Conservation (phyloP, 2,888 invertebrate genomes). For the Gymnoscelis rufifasciata region DNA sequence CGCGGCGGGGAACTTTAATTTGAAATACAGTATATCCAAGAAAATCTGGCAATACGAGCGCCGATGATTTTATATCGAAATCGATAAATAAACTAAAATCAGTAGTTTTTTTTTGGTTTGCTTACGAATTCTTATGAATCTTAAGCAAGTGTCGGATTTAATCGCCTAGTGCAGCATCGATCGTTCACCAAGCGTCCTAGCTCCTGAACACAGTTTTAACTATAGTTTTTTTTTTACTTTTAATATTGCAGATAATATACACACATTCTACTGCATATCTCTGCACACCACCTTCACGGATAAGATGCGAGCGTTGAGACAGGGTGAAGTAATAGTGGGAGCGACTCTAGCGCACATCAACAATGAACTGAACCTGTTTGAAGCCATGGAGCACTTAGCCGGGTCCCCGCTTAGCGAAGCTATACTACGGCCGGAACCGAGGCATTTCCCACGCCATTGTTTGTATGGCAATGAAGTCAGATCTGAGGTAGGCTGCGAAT, state of each 20-base stretch:
- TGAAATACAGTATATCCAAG: too few species aligned
- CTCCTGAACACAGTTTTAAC: too few species aligned
- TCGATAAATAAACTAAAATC: too few species aligned
- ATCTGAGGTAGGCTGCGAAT: constrained; percentile 51
- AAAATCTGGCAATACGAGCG: too few species aligned
- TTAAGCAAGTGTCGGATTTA: too few species aligned
- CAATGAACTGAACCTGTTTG: constrained; percentile 78
- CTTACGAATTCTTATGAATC: too few species aligned
- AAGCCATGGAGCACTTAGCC: constrained; percentile 80
- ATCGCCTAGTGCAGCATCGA: too few species aligned
- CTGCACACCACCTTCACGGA: constrained; percentile 59
- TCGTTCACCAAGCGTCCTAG: too few species aligned
- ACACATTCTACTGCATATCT: constrained; percentile 57
- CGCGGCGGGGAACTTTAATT: too few species aligned
- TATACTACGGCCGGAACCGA: constrained; percentile 78
- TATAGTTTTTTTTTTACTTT: constrained; percentile 32
- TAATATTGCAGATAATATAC: constrained; percentile 52
- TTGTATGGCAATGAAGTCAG: constrained; percentile 34
- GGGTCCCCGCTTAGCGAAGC: constrained; percentile 78
- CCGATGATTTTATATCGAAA: too few species aligned
- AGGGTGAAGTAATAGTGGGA: constrained; percentile 52
- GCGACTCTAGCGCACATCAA: constrained; percentile 54
- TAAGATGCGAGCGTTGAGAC: constrained; percentile 48
- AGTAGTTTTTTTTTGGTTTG: too few species aligned
- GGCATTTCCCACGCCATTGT: constrained; percentile 50